Percentiles rank a stretch among this genome's conserved stretches.
phyloP scores from a whole-genome alignment of 2,797 vertebrate genomes.

The Calcarius lapponicus region DNA sequence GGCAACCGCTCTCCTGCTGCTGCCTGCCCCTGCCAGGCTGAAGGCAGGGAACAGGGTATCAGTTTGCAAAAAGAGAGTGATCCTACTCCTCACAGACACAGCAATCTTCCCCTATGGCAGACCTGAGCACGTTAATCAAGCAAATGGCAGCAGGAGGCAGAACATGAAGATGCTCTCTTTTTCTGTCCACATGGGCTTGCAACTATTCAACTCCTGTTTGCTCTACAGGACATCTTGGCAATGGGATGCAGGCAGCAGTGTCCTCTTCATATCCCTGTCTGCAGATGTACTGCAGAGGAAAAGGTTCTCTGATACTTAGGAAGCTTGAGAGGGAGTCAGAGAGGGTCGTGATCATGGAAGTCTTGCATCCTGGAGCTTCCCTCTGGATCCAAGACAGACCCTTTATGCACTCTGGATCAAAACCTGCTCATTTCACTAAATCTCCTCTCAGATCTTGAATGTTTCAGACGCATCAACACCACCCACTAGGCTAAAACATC shows the following conservation, averaged over 20 bases:
- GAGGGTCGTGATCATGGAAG: neutral
- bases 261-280: neutral
- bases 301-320: neutral
- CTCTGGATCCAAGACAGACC: neutral
- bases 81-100: neutral
- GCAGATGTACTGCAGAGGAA: neutral
- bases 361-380: neutral
- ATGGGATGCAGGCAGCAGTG: neutral
- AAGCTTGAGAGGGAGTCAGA: neutral
- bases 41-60: neutral
- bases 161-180: neutral
- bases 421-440: neutral
- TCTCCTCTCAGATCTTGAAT: neutral
- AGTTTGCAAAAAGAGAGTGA: neutral
- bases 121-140: neutral
- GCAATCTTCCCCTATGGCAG: neutral
- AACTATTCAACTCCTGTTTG: accelerated
- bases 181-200: neutral
- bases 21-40: neutral
- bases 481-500: neutral
- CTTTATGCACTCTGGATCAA: neutral
- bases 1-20: slow-evolving; percentile 14
- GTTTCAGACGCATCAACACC: neutral
- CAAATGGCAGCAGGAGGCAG: neutral
- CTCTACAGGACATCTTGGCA: neutral